Conservation (phyloP, 2,797 vertebrate genomes). For the Eulemur coronatus region DNA sequence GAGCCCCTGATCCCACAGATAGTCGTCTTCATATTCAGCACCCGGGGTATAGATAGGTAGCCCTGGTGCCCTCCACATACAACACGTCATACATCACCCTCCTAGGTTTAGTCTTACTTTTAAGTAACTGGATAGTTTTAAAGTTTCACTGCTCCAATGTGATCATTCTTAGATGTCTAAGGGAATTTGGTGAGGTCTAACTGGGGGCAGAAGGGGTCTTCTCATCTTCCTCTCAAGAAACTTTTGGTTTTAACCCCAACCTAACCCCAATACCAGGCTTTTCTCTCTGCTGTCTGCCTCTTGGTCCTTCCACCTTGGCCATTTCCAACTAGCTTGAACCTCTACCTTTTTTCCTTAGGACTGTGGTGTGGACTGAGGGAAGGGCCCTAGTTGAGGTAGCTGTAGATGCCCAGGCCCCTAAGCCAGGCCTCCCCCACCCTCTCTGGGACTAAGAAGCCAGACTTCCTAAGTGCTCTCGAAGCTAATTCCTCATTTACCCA, state of each 20-base stretch:
- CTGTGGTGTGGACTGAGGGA: background rate
- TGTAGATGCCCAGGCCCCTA: background rate
- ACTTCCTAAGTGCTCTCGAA: conserved; percentile 54
- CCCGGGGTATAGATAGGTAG: conserved; percentile 99
- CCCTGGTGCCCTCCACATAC: conserved; percentile 65
- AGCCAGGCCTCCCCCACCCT: background rate
- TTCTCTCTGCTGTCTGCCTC: background rate
- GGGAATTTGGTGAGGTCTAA: conserved; percentile 70
- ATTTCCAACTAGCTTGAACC: background rate
- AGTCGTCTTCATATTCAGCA: conserved; percentile 96
- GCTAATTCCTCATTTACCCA: conserved; percentile 47
- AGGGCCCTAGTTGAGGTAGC: background rate
- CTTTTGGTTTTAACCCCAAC: conserved; percentile 27
- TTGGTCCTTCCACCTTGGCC: background rate
- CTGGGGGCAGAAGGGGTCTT: conserved; percentile 25
- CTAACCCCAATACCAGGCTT: conserved; percentile 15
- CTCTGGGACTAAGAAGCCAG: conserved; percentile 52
- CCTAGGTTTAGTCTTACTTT: conserved; percentile 87
- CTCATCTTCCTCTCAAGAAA: background rate
- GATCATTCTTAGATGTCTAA: conserved; percentile 83
- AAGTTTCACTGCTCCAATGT: conserved; percentile 85
- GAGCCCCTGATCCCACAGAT: conserved; percentile 93
- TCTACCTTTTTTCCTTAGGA: background rate
- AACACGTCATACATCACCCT: conserved; percentile 59
- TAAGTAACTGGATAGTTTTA: conserved; percentile 86